Conservation (phyloP, 1,140 invertebrate species). For the fruit fly (Drosophila melanogaster) region Release_6_plus_ISO1_MT NC_004354.4:15375001-15375500, state of each 20-base stretch:
- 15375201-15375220: slow-evolving; percentile 33
- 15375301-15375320: slow-evolving; percentile 56
- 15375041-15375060: background rate
- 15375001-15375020: too few species aligned
- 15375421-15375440: slow-evolving; percentile 12
- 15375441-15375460: slow-evolving; percentile 45
- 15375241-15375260: slow-evolving; percentile 82
- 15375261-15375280: slow-evolving; percentile 66
- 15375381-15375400: background rate
- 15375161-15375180: slow-evolving; percentile 1
- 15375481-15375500: slow-evolving; percentile 78
- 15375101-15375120: slow-evolving; percentile 5
- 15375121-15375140: background rate
- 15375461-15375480: slow-evolving; percentile 78
- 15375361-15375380: too few species aligned
- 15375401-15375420: background rate
- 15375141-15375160: background rate
- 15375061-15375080: background rate
- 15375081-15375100: background rate
- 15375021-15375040: too few species aligned
- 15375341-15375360: too few species aligned
- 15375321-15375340: background rate
- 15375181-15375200: slow-evolving; percentile 32
- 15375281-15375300: slow-evolving; percentile 53
- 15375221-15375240: slow-evolving; percentile 72